Conservation (phyloP, 1,140 invertebrate species). For the Pogonognathellus flavescens region DNA sequence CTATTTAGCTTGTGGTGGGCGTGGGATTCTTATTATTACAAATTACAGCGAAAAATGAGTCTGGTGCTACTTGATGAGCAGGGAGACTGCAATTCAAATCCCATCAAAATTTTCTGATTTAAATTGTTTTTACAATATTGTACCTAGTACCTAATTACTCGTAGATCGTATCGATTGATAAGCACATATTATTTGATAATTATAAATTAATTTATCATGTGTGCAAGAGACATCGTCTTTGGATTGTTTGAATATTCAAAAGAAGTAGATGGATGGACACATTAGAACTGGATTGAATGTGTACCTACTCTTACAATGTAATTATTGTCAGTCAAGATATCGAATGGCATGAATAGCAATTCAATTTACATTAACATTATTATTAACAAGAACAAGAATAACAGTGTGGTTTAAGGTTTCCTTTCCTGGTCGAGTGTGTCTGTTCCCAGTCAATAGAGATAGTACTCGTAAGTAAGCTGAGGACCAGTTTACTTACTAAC, state of each 20-base stretch:
- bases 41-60: neutral
- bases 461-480: neutral
- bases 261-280: too few species aligned
- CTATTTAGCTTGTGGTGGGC: slow-evolving; percentile 8
- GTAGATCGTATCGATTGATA: neutral
- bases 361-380: slow-evolving; percentile 21
- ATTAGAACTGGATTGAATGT: too few species aligned
- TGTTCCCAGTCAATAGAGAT: neutral
- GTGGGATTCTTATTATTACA: slow-evolving; percentile 24
- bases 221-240: too few species aligned
- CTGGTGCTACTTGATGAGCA: too few species aligned
- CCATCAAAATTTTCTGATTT: too few species aligned
- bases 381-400: neutral
- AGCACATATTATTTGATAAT: too few species aligned
- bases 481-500: slow-evolving; percentile 41
- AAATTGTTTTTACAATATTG: too few species aligned
- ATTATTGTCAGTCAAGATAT: neutral
- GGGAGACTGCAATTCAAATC: too few species aligned
- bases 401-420: slow-evolving; percentile 36
- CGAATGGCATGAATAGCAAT: neutral
- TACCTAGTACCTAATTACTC: too few species aligned
- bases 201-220: too few species aligned
- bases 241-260: too few species aligned
- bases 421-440: neutral
- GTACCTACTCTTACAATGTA: too few species aligned